Base-by-base conservation (phyloP, 2,797 vertebrate species). In the Myiothlypis coronata region DNA sequence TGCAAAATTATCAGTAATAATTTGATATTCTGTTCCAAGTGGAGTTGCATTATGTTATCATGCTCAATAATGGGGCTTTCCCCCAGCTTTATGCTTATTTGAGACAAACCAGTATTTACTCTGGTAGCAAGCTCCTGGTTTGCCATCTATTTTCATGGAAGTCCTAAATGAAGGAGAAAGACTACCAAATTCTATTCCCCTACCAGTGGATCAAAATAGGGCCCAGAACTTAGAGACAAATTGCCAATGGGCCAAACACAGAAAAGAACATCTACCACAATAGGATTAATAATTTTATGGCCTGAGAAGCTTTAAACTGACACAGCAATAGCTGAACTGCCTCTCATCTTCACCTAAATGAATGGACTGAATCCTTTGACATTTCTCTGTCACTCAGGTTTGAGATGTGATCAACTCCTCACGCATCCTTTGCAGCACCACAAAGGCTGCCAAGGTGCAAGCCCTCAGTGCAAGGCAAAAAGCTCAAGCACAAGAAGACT, bases 51-150 rank as follows among this genome's bases (percentile, higher is more conserved):
- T 18, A 75, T 1, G 12, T 14, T 30, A 69, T 43, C 41, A 43
- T 1, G 8, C 20, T 77, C 64, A 67, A 5, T 10, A 49, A 12
- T 10, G 11, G 27, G 3, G 0, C 0, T 39, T 52, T 43, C 21
- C 16, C 12, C n/a, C 32, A 86, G 17, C 5, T 68, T 77, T 60
- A 75, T 32, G 56, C 37, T 68, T 64, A 60, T 34, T 65, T 78
- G 34, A 83, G 55, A 55, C 28, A 95, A 89, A 76, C 1, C 18
- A 65, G 56, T 3, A 56, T 4, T 63, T 37, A 52, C 5, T 86
- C 80, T 71, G 34, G 41, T 8, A 43, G 37, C 11, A 72, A 65
- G 34, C 28, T 80, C n/a, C 18, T 55, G 11, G 74, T 69, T 84
- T 64, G 12, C 12, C 35, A 68, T 53, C 30, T 47, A 26, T 65